These are phyloP conservation scores for Cyanoramphus novaezelandiae DNA, from an alignment of 2,113 vertebrate genomes.

Conservation along the genomic window DNA sequence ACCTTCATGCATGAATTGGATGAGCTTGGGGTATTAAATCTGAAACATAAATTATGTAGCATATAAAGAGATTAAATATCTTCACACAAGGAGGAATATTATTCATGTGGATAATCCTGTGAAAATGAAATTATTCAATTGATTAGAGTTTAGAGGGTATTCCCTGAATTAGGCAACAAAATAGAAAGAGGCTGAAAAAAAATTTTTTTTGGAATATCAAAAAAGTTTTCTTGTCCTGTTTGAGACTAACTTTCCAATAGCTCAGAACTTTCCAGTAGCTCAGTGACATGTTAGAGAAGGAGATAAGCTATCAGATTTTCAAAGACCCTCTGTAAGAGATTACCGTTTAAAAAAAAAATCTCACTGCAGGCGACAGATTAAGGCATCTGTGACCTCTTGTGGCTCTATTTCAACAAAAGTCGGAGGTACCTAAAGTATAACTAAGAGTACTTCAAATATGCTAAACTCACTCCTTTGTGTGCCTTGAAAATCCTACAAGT, in stretches of 20 bases:
- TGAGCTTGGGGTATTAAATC: not conserved
- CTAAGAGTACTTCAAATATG: not conserved
- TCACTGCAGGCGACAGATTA: not conserved
- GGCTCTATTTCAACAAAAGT: not conserved
- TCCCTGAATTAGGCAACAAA: not conserved
- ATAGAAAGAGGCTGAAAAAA: not conserved
- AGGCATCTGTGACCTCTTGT: not conserved
- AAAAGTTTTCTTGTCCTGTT: not conserved
- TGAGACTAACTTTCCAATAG: not conserved
- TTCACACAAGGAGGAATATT: not conserved
- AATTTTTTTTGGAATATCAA: not conserved
- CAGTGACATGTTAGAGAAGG: not conserved
- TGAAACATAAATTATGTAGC: slow-evolving; percentile 15
- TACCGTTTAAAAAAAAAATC: not conserved
- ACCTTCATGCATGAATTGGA: slow-evolving; percentile 29
- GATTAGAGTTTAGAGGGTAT: not conserved
- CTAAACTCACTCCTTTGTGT: not conserved
- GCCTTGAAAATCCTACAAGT: not conserved
- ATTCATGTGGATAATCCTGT: not conserved
- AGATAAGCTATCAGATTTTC: not conserved
- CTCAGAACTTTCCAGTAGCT: not conserved
- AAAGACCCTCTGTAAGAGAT: not conserved
- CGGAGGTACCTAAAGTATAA: not conserved
- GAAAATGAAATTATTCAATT: not conserved
- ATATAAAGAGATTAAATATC: not conserved